Conservation (phyloP, 1,140 invertebrate genomes). For the Heliconius congener region DNA sequence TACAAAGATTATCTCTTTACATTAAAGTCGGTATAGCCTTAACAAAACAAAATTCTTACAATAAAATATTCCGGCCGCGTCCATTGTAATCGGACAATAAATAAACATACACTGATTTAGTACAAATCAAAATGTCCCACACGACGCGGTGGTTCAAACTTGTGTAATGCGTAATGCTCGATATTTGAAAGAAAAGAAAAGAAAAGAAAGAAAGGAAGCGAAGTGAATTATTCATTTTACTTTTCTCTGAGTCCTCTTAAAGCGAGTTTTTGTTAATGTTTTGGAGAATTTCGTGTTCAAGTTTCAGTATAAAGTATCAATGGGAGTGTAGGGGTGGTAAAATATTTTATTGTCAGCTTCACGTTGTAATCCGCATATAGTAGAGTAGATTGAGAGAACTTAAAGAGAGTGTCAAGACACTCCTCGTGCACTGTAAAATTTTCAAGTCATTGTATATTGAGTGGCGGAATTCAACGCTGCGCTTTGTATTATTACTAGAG, state of each 20-base stretch:
- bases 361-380: too few species aligned
- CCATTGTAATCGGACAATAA: slow-evolving; percentile 36
- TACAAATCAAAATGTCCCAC: slow-evolving; percentile 48
- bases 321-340: slow-evolving; percentile 28
- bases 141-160: slow-evolving; percentile 22
- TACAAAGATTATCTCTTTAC: background rate
- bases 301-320: slow-evolving; percentile 27
- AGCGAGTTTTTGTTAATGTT: slow-evolving; percentile 34
- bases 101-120: slow-evolving; percentile 40
- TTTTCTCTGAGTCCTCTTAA: slow-evolving; percentile 18
- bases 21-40: background rate
- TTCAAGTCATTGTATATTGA: too few species aligned
- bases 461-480: too few species aligned
- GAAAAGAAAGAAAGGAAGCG: background rate
- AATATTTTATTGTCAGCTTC: background rate
- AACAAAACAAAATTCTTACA: slow-evolving; percentile 2
- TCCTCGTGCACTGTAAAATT: too few species aligned
- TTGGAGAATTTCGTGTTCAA: slow-evolving; percentile 7
- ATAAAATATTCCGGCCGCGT: slow-evolving; percentile 5
- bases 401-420: too few species aligned
- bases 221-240: slow-evolving; percentile 39
- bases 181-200: too few species aligned
- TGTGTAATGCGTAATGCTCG: background rate
- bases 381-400: too few species aligned
- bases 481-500: too few species aligned